A percentile compares a stretch with the other conserved stretches of the same genome.
phyloP scores from a whole-genome alignment of 1,140 invertebrate species.

The Proctacanthus coquilletti region DNA sequence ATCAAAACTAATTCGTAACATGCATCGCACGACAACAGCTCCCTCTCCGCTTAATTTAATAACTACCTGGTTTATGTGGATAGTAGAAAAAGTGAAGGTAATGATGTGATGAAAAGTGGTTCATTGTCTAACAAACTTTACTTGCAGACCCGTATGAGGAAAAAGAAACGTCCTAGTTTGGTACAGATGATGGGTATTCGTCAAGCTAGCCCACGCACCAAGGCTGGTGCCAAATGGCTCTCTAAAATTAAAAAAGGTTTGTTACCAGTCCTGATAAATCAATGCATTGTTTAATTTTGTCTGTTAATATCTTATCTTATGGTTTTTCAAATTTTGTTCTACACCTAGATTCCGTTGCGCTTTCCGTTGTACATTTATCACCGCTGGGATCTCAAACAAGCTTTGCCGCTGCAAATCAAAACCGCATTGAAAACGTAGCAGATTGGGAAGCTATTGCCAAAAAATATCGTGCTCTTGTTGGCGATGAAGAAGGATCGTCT shows the following conservation, averaged over 20 bases:
- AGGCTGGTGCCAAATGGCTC: slow-evolving; percentile 71
- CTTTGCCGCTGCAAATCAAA: slow-evolving; percentile 44
- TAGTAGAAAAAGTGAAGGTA: slow-evolving; percentile 64
- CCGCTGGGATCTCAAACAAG: slow-evolving; percentile 69
- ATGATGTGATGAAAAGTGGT: slow-evolving; percentile 6
- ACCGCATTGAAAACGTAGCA: slow-evolving; percentile 74
- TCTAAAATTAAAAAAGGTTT: slow-evolving; percentile 66
- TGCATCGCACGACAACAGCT: slow-evolving; percentile 95
- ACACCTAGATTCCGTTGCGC: slow-evolving; percentile 48
- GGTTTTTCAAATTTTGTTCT: no score
- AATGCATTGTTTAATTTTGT: slow-evolving; percentile 4
- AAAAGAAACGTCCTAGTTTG: slow-evolving; percentile 63
- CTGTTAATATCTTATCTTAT: no score
- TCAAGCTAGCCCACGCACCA: slow-evolving; percentile 59
- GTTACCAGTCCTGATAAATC: no score
- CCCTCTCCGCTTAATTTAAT: slow-evolving; percentile 93
- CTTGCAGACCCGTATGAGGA: slow-evolving; percentile 40
- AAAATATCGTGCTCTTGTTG: slow-evolving; percentile 62
- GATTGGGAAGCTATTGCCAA: slow-evolving; percentile 82
- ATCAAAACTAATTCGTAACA: slow-evolving; percentile 95
- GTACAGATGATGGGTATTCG: slow-evolving; percentile 64
- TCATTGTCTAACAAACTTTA: slow-evolving; percentile 11
- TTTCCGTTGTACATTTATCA: slow-evolving; percentile 61
- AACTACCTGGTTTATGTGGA: slow-evolving; percentile 79
- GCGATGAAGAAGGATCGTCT: slow-evolving; percentile 26